Conservation (phyloP, 2,888 invertebrate species). For the Acanthacorydalis orientalis region DNA sequence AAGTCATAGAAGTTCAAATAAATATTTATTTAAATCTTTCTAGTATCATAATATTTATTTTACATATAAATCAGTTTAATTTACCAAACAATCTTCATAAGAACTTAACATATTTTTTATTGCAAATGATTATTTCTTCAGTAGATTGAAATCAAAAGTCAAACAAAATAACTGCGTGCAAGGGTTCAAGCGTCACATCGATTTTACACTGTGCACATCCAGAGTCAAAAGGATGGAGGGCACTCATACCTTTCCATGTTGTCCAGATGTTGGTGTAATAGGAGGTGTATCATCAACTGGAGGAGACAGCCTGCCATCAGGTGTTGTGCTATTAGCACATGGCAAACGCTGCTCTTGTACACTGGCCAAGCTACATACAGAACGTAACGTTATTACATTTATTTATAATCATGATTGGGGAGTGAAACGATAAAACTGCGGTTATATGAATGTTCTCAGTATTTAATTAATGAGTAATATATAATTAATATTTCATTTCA, state of each 20-base stretch:
- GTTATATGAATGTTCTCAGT: too few species aligned
- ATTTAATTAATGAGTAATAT: too few species aligned
- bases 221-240: neutral
- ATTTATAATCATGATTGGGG: too few species aligned
- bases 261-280: constrained; percentile 37
- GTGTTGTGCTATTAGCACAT: constrained; percentile 25
- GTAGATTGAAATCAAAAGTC: constrained; percentile 26
- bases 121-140: constrained; percentile 10
- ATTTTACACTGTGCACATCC: neutral
- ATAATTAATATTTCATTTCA: too few species aligned
- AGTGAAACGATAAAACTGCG: too few species aligned
- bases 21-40: too few species aligned
- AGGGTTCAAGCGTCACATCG: constrained; percentile 2
- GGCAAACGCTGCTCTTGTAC: constrained; percentile 89
- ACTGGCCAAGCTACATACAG: constrained; percentile 63
- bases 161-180: constrained; percentile 10
- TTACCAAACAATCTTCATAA: too few species aligned
- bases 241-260: constrained; percentile 55
- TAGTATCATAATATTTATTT: too few species aligned
- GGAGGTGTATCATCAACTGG: constrained; percentile 40
- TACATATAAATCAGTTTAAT: too few species aligned
- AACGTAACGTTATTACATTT: neutral
- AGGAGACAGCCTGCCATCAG: constrained; percentile 43
- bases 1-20: too few species aligned
- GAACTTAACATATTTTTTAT: neutral